Base-by-base conservation (phyloP, 2,113 vertebrate genomes). In the Tupaia tana region DNA sequence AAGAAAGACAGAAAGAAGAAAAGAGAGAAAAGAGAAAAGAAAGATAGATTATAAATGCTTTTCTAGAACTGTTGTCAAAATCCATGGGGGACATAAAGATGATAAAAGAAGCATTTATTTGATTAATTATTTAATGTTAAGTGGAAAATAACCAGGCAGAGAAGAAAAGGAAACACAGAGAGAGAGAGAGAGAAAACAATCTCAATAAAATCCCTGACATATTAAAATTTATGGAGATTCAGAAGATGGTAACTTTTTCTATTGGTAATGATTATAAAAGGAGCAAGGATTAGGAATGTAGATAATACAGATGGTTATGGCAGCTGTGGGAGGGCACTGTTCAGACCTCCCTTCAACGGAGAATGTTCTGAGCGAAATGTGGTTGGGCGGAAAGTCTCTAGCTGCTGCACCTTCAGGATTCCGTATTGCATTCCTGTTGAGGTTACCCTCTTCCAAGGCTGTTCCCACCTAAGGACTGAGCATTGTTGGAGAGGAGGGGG, bases 41-140 rank as follows among this genome's bases (percentile, higher is more conserved):
- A 3, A 43, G 43, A 43, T 43, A 43, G 43, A 43, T 43, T 92
- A 43, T 52, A 89, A 67, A 66, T 86, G 15, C 8, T 79, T 95
- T 73, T 43, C 52, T 86, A n/a, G 19, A 95, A 91, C 7, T 85
- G 83, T 86, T 86, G 9, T 43, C 52, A 71, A 82, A 66, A n/a
- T 86, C 43, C 89, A 3, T 52, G 19, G 24, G 34, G 13, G 15
- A 71, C 54, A 83, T 75, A 86, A 94, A 89, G 10, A 14, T 58
- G 27, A 86, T 20, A 69, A 81, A 80, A 20, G 29, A 83, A 86
- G 8, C 9, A 75, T 73, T 73, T 88, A 89, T 82, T 82, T 97
- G 52, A 81, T 22, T 80, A 80, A 56, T 89, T 70, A 90, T 78
- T 67, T 52, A 82, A 56, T 15, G 69, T n/a, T 64, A 58, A 89